These are phyloP conservation scores for Aradophagus sp. DNA, from an alignment of 1,140 invertebrate genomes.

Conservation along the genomic window DNA sequence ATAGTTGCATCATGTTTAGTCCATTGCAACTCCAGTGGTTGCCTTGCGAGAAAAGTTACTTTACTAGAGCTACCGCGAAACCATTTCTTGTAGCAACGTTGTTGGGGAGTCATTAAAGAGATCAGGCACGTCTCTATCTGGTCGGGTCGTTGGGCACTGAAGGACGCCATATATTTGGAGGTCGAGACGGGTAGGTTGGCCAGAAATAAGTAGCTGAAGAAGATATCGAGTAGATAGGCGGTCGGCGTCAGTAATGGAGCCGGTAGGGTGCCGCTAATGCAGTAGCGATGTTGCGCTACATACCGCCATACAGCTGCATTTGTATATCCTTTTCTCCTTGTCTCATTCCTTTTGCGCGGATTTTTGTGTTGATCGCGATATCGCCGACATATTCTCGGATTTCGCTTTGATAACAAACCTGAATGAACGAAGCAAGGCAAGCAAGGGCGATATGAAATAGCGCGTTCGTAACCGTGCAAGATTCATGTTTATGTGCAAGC, in stretches of 20 bases:
- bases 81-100: constrained; percentile 31
- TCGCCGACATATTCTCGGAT: constrained; percentile 45
- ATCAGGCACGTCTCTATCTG: constrained; percentile 71
- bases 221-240: constrained; percentile 61
- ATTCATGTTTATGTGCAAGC: constrained; percentile 25
- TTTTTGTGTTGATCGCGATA: constrained; percentile 40
- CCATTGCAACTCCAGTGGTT: too few species aligned
- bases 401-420: constrained; percentile 41
- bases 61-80: too few species aligned
- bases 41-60: too few species aligned
- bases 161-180: constrained; percentile 66
- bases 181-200: constrained; percentile 64
- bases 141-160: constrained; percentile 59
- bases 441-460: constrained; percentile 37
- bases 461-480: constrained; percentile 1
- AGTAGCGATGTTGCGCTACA: constrained; percentile 70
- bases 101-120: constrained; percentile 61
- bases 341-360: constrained; percentile 37
- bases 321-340: constrained; percentile 49
- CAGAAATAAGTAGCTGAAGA: constrained; percentile 60
- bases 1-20: too few species aligned
- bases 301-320: constrained; percentile 58
- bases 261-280: constrained; percentile 71
- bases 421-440: constrained; percentile 22
- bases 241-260: constrained; percentile 67